Percentiles rank a stretch among this genome's conserved stretches.
These are phyloP conservation scores for Nymphalis polychloros DNA, from an alignment of 2,888 invertebrate species.

Conservation along the genomic window DNA sequence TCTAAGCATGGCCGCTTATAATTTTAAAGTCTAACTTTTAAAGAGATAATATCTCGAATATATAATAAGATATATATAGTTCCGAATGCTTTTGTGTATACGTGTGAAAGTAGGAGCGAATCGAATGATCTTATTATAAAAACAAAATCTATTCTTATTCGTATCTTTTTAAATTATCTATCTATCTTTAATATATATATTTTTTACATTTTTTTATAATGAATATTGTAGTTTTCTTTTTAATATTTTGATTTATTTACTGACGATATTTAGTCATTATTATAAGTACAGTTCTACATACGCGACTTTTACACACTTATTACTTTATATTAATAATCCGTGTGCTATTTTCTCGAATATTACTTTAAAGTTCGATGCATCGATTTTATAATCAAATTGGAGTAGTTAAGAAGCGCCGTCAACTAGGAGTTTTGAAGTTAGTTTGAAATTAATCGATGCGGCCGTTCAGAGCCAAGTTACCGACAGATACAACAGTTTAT, in stretches of 20 bases:
- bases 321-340: neutral
- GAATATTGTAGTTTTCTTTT: no score
- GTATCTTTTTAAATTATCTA: no score
- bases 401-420: constrained; percentile 36
- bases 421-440: constrained; percentile 54
- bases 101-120: neutral
- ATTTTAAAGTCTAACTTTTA: constrained; percentile 29
- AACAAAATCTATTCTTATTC: neutral
- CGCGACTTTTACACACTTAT: no score
- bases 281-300: no score
- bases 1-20: constrained; percentile 14
- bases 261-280: no score
- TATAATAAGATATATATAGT: constrained; percentile 3
- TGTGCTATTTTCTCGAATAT: neutral
- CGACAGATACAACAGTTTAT: constrained; percentile 8
- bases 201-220: no score
- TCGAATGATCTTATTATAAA: neutral
- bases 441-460: constrained; percentile 55
- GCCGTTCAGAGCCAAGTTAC: constrained; percentile 26
- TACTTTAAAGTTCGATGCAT: constrained; percentile 10
- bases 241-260: no score
- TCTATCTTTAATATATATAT: no score
- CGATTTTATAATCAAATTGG: constrained; percentile 28
- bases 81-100: neutral
- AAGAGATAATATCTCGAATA: constrained; percentile 19